Percentiles rank a stretch among this genome's conserved stretches.
Evolutionary conservation across 2,113 vertebrate species (phyloP).

Genomic region (Pseudolaguvia tuberculata): DNA sequence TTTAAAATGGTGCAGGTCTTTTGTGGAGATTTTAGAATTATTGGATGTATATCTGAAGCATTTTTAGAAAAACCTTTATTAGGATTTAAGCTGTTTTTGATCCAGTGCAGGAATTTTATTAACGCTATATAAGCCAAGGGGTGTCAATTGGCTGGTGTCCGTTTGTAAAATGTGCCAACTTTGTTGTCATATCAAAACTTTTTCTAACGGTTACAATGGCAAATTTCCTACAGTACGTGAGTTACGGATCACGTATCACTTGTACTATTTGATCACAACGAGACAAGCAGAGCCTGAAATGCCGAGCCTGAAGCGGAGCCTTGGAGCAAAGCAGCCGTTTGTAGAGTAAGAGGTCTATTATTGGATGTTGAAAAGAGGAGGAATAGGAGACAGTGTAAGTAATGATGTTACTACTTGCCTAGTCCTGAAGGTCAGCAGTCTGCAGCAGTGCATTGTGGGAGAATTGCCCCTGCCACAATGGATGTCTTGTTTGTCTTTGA

Average conservation of each 20-base stretch:
- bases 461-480: slow-evolving; percentile 58
- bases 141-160: neutral
- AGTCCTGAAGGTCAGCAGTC: slow-evolving; percentile 66
- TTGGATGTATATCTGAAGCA: neutral
- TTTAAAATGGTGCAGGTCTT: neutral
- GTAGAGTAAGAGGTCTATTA: slow-evolving; percentile 53
- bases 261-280: slow-evolving; percentile 14
- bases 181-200: slow-evolving; percentile 14
- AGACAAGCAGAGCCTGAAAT: slow-evolving; percentile 27
- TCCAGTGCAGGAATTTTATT: neutral
- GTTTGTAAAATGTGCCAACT: neutral
- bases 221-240: slow-evolving; percentile 21
- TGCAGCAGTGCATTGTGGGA: slow-evolving; percentile 63
- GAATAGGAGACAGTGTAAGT: slow-evolving; percentile 47
- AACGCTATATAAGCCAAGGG: neutral
- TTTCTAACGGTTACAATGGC: neutral
- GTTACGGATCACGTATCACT: slow-evolving; percentile 25
- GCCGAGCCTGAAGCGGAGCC: neutral
- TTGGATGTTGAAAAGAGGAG: slow-evolving; percentile 49
- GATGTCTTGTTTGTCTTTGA: slow-evolving; percentile 64
- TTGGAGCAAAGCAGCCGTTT: slow-evolving; percentile 32
- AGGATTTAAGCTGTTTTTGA: neutral
- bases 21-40: slow-evolving; percentile 4
- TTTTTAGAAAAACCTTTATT: neutral
- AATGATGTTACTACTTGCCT: slow-evolving; percentile 63